phyloP scores from a whole-genome alignment of 2,113 vertebrate species.

The Nibea coibor region DNA sequence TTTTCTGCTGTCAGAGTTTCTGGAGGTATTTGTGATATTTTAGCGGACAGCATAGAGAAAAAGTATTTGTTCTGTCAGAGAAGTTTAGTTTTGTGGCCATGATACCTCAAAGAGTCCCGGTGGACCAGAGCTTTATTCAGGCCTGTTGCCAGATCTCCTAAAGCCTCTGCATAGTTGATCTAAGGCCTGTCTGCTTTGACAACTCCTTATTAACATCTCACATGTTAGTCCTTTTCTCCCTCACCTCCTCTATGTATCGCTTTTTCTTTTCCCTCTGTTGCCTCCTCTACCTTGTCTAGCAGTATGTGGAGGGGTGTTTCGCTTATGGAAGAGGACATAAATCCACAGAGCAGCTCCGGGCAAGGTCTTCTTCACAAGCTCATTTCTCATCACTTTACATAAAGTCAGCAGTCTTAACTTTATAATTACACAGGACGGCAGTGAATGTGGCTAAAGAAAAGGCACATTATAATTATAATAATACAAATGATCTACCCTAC shows the following conservation, averaged over 20 bases:
- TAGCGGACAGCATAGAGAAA: conserved; percentile 18
- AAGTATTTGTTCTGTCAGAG: conserved; percentile 1
- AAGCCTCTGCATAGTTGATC: conserved; percentile 50
- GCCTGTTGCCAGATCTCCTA: conserved; percentile 58
- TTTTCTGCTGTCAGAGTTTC: background rate
- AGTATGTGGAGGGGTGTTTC: conserved; percentile 38
- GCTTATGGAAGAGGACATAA: conserved; percentile 59
- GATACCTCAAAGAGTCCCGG: conserved; percentile 27
- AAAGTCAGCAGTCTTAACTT: conserved; percentile 61
- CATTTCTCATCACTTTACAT: conserved; percentile 74
- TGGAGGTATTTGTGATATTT: conserved; percentile 3
- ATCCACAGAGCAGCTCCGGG: conserved; percentile 69
- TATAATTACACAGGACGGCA: conserved; percentile 48
- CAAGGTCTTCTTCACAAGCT: conserved; percentile 75
- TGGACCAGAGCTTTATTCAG: conserved; percentile 56
- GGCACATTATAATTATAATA: background rate
- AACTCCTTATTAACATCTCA: conserved; percentile 68
- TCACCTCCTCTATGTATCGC: conserved; percentile 5
- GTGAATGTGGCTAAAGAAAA: conserved; percentile 39
- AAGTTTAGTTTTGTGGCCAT: conserved; percentile 42
- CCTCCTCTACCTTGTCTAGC: conserved; percentile 28
- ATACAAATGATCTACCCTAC: background rate
- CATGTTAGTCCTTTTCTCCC: conserved; percentile 39
- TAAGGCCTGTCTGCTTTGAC: conserved; percentile 64
- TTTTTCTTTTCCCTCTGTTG: background rate